Evolutionary conservation across 2,113 vertebrate species (phyloP).

Genomic region (Carlito syrichta): DNA sequence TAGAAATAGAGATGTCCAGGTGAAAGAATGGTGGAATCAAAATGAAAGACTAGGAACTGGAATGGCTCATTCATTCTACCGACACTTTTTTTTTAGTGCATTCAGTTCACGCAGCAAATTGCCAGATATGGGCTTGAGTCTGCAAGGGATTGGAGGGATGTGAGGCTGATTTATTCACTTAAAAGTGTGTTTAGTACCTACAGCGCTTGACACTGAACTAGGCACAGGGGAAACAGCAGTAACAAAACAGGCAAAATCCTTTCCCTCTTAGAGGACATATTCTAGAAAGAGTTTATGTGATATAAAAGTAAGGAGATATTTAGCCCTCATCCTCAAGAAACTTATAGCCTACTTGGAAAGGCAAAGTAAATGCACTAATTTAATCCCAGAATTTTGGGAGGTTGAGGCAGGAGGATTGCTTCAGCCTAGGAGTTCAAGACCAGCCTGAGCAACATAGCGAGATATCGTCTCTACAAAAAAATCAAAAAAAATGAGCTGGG

Average conservation of each 20-base stretch:
- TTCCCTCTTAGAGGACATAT: background rate
- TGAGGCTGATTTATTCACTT: background rate
- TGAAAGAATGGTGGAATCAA: conserved; percentile 57
- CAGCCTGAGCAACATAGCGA: too few species aligned
- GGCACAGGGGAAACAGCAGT: background rate
- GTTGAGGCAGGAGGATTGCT: too few species aligned
- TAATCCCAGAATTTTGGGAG: too few species aligned
- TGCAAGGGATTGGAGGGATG: background rate
- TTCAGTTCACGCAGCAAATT: background rate
- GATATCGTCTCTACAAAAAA: too few species aligned
- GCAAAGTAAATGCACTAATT: background rate
- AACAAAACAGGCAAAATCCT: background rate
- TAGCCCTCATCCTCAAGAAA: background rate
- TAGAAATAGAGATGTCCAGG: conserved; percentile 68
- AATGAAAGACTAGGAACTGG: conserved; percentile 27
- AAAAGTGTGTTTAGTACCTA: background rate
- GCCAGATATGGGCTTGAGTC: background rate
- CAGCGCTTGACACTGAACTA: background rate
- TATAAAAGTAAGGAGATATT: conserved; percentile 17
- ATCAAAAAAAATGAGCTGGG: too few species aligned
- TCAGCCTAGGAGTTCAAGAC: too few species aligned
- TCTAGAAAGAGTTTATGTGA: background rate
- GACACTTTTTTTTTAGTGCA: background rate
- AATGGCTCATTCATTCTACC: conserved; percentile 25
- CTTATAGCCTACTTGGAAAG: background rate